Evolutionary conservation across 2,113 vertebrate genomes (phyloP).

Genomic region (Carassius gibelio): DNA sequence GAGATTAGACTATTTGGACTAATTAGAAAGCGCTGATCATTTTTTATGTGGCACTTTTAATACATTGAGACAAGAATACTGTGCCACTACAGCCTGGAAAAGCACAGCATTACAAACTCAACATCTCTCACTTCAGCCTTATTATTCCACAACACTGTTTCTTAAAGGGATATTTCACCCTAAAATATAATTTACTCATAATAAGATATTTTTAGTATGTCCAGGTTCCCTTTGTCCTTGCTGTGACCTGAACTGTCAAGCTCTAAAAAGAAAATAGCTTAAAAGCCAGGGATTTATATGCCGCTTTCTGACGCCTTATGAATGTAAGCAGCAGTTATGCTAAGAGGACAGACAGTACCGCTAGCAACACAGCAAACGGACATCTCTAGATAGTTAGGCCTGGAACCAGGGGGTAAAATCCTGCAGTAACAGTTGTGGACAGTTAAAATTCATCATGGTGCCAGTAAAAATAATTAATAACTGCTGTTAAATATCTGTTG

Average conservation of each 20-base stretch:
- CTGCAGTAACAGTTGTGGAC: neutral
- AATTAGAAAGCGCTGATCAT: too few species aligned
- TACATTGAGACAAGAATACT: neutral
- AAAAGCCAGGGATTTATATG: neutral
- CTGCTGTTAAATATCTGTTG: neutral
- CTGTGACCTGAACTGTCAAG: neutral
- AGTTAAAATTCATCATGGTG: neutral
- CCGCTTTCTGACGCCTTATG: neutral
- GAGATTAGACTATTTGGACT: neutral
- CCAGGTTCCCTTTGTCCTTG: neutral
- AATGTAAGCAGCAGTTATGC: neutral
- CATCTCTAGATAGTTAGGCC: neutral
- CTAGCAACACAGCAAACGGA: too few species aligned
- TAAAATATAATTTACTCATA: neutral
- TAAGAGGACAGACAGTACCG: neutral
- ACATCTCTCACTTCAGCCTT: neutral
- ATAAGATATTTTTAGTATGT: neutral
- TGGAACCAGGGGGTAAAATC: neutral
- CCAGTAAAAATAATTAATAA: slow-evolving; percentile 2
- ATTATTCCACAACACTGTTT: neutral
- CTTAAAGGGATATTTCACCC: neutral
- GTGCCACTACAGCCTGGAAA: neutral
- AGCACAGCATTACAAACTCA: slow-evolving; percentile 6
- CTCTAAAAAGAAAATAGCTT: slow-evolving; percentile 61
- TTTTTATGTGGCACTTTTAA: neutral